Conservation (phyloP, 2,797 vertebrate genomes). For the Melanotaenia pygmaea region DNA sequence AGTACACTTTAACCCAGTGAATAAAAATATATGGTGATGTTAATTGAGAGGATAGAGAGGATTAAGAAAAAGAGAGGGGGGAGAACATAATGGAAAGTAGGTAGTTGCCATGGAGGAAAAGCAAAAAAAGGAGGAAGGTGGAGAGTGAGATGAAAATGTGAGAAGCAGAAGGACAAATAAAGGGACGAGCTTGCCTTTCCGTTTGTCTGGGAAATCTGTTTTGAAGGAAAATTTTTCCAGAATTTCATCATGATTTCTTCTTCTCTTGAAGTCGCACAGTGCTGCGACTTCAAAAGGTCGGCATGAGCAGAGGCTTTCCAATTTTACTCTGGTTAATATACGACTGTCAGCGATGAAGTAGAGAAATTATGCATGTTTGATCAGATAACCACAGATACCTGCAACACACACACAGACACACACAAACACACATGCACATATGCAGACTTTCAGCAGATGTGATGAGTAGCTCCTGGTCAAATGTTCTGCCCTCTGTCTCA, state of each 20-base stretch:
- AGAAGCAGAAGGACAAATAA: conserved; percentile 10
- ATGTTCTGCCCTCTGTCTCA: conserved; percentile 30
- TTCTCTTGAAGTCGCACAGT: conserved; percentile 34
- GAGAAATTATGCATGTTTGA: conserved; percentile 78
- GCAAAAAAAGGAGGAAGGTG: not conserved
- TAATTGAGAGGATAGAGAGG: conserved; percentile 23
- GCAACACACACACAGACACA: conserved; percentile 51
- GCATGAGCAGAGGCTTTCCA: conserved; percentile 73
- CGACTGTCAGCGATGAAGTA: conserved; percentile 58
- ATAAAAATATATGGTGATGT: conserved; percentile 24
- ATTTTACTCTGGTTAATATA: conserved; percentile 69
- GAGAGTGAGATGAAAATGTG: not conserved
- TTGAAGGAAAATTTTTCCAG: conserved; percentile 67
- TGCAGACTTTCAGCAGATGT: conserved; percentile 21
- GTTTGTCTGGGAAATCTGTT: conserved; percentile 50
- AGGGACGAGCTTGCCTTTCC: conserved; percentile 41
- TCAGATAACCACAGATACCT: conserved; percentile 55
- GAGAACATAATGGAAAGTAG: not conserved
- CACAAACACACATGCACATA: conserved; percentile 20
- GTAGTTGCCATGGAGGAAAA: not conserved
- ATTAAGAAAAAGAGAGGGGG: not conserved
- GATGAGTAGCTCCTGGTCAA: conserved; percentile 58
- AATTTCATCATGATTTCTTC: conserved; percentile 69
- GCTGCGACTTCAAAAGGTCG: conserved; percentile 48
- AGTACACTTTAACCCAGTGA: conserved; percentile 65